Conservation (phyloP, 2,113 vertebrate genomes). For the Psettodes erumei region DNA sequence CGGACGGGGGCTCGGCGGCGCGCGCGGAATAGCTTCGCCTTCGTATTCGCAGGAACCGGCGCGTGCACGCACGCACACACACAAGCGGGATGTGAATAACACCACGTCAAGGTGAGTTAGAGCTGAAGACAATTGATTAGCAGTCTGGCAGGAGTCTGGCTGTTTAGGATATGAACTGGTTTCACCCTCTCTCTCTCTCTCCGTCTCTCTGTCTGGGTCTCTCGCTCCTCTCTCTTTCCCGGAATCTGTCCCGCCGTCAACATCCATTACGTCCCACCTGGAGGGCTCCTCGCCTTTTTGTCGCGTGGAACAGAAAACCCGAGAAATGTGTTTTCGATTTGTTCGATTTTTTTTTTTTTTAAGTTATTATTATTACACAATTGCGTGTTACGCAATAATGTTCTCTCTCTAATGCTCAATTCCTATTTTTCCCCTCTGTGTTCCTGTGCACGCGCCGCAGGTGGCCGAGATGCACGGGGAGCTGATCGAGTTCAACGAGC, state of each 20-base stretch:
- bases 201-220: neutral
- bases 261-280: slow-evolving; percentile 45
- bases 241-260: slow-evolving; percentile 57
- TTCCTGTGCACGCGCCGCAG: slow-evolving; percentile 73
- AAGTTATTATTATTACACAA: no score
- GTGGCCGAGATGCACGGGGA: slow-evolving; percentile 99
- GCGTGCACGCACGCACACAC: slow-evolving; percentile 30
- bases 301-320: neutral
- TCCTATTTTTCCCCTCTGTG: neutral
- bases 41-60: slow-evolving; percentile 53
- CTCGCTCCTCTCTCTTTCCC: slow-evolving; percentile 19
- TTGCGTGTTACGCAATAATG: neutral
- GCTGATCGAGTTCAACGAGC: slow-evolving; percentile 98
- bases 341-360: neutral
- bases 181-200: slow-evolving; percentile 22
- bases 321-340: slow-evolving; percentile 3
- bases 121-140: slow-evolving; percentile 61
- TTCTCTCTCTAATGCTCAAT: slow-evolving; percentile 4
- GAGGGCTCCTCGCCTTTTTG: slow-evolving; percentile 33
- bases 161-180: slow-evolving; percentile 44
- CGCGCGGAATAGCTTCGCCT: neutral
- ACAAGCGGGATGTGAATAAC: slow-evolving; percentile 44
- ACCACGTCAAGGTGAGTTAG: slow-evolving; percentile 67
- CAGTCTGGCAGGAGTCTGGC: slow-evolving; percentile 50
- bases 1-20: slow-evolving; percentile 10